Percentiles rank a stretch among this genome's conserved stretches.
These are phyloP conservation scores for Scolanthus callimorphus DNA, from an alignment of 92 coral and sea anemone genomes.

Conservation along the genomic window DNA sequence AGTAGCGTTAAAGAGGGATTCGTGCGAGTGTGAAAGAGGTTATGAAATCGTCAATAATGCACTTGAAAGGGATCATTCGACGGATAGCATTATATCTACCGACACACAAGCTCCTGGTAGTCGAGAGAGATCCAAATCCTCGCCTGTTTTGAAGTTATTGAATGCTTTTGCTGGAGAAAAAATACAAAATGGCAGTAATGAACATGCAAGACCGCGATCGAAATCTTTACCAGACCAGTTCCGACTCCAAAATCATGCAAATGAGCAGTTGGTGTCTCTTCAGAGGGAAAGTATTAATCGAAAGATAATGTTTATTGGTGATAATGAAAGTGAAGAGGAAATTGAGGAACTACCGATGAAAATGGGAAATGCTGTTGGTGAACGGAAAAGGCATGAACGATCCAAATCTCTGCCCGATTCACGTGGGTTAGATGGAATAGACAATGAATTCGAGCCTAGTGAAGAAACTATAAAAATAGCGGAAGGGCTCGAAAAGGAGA, in stretches of 20 bases:
- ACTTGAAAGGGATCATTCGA: too few species aligned
- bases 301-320: too few species aligned
- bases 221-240: background rate
- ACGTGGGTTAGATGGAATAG: too few species aligned
- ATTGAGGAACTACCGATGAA: background rate
- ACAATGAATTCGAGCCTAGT: background rate
- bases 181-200: conserved; percentile 10
- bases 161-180: conserved; percentile 35
- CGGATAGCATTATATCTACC: too few species aligned
- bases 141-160: conserved; percentile 24
- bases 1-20: background rate
- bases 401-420: background rate
- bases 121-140: conserved; percentile 19
- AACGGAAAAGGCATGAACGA: background rate
- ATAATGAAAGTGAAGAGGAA: too few species aligned
- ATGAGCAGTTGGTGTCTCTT: too few species aligned
- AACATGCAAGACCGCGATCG: background rate
- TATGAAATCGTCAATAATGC: background rate
- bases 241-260: background rate
- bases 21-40: background rate
- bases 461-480: background rate
- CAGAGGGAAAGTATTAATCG: too few species aligned
- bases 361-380: background rate
- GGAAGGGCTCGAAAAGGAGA: background rate
- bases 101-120: background rate